Evolutionary conservation across 2,888 invertebrate species (phyloP).

Genomic region (Cybosia mesomella): DNA sequence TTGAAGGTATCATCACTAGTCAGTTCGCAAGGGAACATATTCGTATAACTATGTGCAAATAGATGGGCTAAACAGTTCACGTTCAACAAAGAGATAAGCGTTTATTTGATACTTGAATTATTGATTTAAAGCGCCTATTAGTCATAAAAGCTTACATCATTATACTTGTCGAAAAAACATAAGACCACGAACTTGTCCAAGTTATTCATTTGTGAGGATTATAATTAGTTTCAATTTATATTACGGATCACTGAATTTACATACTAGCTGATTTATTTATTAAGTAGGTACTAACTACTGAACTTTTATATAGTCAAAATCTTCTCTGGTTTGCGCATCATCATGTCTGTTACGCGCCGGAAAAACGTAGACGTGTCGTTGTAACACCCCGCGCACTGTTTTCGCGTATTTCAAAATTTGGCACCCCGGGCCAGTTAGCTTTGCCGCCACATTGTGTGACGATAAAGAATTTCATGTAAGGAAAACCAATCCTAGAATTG

Average conservation of each 20-base stretch:
- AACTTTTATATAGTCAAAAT: background rate
- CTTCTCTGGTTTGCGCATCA: too few species aligned
- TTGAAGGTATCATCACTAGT: too few species aligned
- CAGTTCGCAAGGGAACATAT: too few species aligned
- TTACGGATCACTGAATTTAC: background rate
- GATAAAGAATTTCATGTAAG: too few species aligned
- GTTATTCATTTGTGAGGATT: slow-evolving; percentile 33
- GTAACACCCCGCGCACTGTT: too few species aligned
- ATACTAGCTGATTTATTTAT: background rate
- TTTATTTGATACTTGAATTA: background rate
- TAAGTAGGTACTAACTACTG: background rate
- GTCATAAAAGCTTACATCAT: slow-evolving; percentile 45
- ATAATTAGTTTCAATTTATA: background rate
- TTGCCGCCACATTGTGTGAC: too few species aligned
- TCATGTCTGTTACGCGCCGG: too few species aligned
- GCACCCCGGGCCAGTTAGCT: too few species aligned
- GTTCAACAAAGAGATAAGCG: background rate
- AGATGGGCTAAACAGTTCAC: background rate
- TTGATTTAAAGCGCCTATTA: slow-evolving; percentile 28
- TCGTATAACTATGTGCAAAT: background rate
- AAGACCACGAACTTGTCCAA: slow-evolving; percentile 37
- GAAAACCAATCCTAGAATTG: too few species aligned
- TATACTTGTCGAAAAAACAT: slow-evolving; percentile 38
- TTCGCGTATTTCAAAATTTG: too few species aligned
- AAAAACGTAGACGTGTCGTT: too few species aligned